These are phyloP conservation scores for Hymenopus coronatus DNA, from an alignment of 2,888 invertebrate species.

Conservation along the genomic window DNA sequence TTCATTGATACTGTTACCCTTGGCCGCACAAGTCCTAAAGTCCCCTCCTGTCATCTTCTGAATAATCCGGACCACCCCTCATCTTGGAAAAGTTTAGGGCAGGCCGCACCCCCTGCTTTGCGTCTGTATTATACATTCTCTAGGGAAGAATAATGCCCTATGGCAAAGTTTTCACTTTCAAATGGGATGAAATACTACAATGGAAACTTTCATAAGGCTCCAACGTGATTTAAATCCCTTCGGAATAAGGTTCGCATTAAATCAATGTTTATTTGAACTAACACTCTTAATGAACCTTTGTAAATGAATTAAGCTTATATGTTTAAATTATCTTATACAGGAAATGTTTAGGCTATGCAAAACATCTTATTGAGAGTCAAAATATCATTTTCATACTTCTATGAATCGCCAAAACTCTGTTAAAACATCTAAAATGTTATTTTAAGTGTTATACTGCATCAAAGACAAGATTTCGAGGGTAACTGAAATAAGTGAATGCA, in stretches of 20 bases:
- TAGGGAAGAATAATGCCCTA: neutral
- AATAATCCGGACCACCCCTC: neutral
- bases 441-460: no score
- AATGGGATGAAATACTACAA: neutral
- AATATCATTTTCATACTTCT: no score
- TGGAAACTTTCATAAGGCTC: neutral
- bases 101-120: neutral
- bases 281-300: neutral
- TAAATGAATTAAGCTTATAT: neutral
- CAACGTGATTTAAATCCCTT: neutral
- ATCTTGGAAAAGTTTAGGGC: neutral
- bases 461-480: no score
- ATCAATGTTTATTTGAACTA: neutral
- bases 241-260: neutral
- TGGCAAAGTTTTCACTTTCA: neutral
- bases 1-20: constrained; percentile 25
- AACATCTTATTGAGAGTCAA: no score
- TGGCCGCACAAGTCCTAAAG: neutral
- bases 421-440: no score
- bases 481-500: no score
- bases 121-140: neutral
- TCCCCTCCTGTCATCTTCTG: neutral
- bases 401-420: no score
- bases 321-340: no score
- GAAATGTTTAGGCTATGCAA: no score